Conservation (phyloP, 2,113 vertebrate genomes). For the Pelobates fuscus region DNA sequence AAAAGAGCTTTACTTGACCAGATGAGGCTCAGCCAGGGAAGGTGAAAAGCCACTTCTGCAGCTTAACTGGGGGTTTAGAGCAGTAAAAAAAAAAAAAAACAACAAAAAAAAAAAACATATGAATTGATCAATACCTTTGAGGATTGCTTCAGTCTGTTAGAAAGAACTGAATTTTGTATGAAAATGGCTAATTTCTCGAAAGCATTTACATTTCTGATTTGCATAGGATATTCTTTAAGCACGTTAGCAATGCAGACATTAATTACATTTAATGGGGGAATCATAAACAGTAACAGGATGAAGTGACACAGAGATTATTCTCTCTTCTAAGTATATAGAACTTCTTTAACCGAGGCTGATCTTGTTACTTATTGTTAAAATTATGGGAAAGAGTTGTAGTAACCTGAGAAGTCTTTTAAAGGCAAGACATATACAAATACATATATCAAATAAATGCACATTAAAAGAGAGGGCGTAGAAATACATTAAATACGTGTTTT, state of each 20-base stretch:
- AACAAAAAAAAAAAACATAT: constrained; percentile 50
- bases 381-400: too few relatives aligned
- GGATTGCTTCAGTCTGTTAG: constrained; percentile 65
- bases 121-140: constrained; percentile 66
- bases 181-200: constrained; percentile 62
- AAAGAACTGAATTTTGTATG: constrained; percentile 64
- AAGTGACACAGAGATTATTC: constrained; percentile 37
- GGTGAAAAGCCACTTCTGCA: constrained; percentile 68
- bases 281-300: constrained; percentile 38
- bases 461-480: too few relatives aligned
- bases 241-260: constrained; percentile 59
- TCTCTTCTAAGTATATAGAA: constrained; percentile 3
- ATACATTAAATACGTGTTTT: too few relatives aligned
- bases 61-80: constrained; percentile 58
- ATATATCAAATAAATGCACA: too few relatives aligned
- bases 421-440: too few relatives aligned
- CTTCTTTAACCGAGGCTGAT: constrained; percentile 18
- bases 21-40: constrained; percentile 71
- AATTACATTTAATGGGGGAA: constrained; percentile 59
- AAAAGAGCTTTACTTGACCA: constrained; percentile 72
- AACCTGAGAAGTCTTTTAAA: too few relatives aligned
- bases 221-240: constrained; percentile 62
- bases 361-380: too few relatives aligned
- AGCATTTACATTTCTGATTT: constrained; percentile 68
- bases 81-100: not conserved